Conservation (phyloP, 2,113 vertebrate species). For the Pica pica region DNA sequence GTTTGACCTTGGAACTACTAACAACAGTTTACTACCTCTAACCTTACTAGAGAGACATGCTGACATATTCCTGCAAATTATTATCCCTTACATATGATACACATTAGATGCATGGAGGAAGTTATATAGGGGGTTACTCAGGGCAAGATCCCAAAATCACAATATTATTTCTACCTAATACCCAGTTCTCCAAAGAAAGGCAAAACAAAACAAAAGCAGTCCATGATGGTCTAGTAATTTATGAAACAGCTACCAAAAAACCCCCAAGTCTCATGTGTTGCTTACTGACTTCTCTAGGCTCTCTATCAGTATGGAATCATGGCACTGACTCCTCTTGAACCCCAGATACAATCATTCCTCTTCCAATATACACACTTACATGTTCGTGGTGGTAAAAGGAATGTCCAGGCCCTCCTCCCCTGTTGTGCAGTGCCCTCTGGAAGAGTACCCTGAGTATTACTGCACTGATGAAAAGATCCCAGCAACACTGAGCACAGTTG, state of each 20-base stretch:
- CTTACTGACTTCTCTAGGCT: not conserved
- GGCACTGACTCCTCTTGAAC: not conserved
- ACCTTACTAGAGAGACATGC: not conserved
- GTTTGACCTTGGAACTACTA: constrained; percentile 74
- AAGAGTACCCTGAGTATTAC: not conserved
- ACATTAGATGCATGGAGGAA: not conserved
- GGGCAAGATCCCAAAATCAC: not conserved
- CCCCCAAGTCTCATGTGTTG: not conserved
- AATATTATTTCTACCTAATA: not conserved
- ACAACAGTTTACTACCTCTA: constrained; percentile 51
- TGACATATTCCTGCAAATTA: not conserved
- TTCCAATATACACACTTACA: not conserved
- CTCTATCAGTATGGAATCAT: not conserved
- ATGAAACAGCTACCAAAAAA: not conserved
- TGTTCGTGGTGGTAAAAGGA: not conserved
- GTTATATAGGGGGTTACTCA: not conserved
- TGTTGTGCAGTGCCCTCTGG: not conserved
- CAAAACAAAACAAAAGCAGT: not conserved
- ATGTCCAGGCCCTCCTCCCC: not conserved
- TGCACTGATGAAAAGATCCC: not conserved
- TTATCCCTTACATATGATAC: not conserved
- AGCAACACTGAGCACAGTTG: not conserved
- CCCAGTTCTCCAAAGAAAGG: not conserved
- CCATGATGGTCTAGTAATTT: not conserved
- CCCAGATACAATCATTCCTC: not conserved